Evolutionary conservation across 2,888 invertebrate species (phyloP).

Genomic region (Agrochola lychnidis): DNA sequence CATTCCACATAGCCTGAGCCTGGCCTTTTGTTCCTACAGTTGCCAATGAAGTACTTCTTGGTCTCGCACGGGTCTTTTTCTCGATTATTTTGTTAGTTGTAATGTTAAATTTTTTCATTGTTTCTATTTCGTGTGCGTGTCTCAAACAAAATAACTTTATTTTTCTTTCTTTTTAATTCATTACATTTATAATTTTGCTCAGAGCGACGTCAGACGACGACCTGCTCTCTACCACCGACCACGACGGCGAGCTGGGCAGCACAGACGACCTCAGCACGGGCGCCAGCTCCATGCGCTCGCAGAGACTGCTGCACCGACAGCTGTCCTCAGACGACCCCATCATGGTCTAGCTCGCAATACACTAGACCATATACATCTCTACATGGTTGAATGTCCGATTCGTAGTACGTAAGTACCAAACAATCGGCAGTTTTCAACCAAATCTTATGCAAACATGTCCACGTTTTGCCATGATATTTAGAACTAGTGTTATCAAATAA

Average conservation of each 20-base stretch:
- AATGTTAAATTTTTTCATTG: background rate
- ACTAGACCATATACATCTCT: conserved; percentile 13
- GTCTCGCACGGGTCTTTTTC: no score
- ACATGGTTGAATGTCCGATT: conserved; percentile 32
- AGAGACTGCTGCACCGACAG: conserved; percentile 86
- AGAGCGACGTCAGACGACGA: conserved; percentile 97
- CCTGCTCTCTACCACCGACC: conserved; percentile 94
- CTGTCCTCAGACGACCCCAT: conserved; percentile 89
- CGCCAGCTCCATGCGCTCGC: conserved; percentile 81
- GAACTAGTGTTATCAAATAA: conserved; percentile 45
- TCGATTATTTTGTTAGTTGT: no score
- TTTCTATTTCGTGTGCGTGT: background rate
- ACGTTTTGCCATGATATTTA: conserved; percentile 59
- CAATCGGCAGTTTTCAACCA: conserved; percentile 35
- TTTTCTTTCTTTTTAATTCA: background rate
- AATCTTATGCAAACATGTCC: conserved; percentile 51
- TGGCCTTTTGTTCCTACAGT: no score
- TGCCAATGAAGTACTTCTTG: no score
- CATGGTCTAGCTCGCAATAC: conserved; percentile 80
- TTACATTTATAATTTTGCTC: conserved; percentile 26
- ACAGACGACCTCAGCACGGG: conserved; percentile 91
- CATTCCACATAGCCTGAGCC: no score
- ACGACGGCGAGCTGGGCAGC: conserved; percentile 93
- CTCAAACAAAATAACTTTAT: no score
- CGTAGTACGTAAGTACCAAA: conserved; percentile 21